Percentiles rank a stretch among this genome's conserved stretches.
These are phyloP conservation scores for Thyatira batis DNA, from an alignment of 2,888 invertebrate species.

Conservation along the genomic window DNA sequence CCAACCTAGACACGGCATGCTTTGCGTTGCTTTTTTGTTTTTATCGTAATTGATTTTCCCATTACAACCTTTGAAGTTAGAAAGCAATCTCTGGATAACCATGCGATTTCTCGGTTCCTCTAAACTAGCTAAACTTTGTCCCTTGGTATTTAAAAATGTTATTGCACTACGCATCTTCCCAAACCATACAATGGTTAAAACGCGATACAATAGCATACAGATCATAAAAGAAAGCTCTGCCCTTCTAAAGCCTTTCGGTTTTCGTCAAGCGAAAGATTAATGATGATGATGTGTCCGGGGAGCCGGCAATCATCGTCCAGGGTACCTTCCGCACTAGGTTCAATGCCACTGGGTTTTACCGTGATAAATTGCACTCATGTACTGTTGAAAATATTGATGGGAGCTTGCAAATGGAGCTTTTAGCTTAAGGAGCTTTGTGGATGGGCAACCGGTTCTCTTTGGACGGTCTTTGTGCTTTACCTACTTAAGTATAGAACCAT, in stretches of 20 bases:
- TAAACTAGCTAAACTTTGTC: too few species aligned
- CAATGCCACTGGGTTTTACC: conserved; percentile 31
- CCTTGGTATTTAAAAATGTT: too few species aligned
- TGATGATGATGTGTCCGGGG: conserved; percentile 36
- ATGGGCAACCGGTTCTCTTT: neutral
- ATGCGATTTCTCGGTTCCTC: too few species aligned
- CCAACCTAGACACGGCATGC: too few species aligned
- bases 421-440: neutral
- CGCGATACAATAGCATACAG: neutral
- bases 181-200: neutral
- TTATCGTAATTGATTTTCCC: too few species aligned
- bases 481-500: too few species aligned
- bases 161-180: neutral
- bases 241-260: conserved; percentile 6
- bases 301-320: conserved; percentile 32
- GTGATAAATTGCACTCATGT: conserved; percentile 16
- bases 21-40: too few species aligned
- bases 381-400: neutral
- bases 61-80: too few species aligned
- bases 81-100: too few species aligned
- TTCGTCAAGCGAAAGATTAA: conserved; percentile 40
- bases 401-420: neutral
- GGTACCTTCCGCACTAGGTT: conserved; percentile 21
- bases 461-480: neutral
- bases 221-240: conserved; percentile 1